phyloP scores from a whole-genome alignment of 2,797 vertebrate genomes.

The Enteromius afrohamiltoni region DNA sequence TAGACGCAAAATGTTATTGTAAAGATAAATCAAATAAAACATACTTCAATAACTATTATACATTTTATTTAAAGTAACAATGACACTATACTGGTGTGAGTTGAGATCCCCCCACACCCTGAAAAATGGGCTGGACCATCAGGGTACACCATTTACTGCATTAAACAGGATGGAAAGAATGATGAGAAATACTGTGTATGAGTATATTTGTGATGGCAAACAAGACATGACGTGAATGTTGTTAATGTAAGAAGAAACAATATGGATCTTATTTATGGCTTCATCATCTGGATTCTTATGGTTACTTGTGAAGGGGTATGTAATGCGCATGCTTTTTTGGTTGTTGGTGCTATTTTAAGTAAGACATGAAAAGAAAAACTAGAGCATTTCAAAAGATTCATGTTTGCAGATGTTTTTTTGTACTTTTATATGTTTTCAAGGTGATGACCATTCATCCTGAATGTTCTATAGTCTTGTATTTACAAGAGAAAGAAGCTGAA shows the following conservation, averaged over 20 bases:
- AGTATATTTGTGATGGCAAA: background rate
- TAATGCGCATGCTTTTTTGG: background rate
- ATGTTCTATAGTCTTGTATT: constrained; percentile 62
- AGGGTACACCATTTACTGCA: background rate
- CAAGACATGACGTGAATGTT: background rate
- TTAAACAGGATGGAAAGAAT: background rate
- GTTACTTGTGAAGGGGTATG: background rate
- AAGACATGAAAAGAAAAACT: background rate
- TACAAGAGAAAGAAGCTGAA: constrained; percentile 57
- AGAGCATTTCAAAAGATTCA: background rate
- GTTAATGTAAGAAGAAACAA: background rate
- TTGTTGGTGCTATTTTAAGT: background rate
- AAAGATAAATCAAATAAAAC: background rate
- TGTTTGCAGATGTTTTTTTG: background rate
- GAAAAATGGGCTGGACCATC: constrained; percentile 28
- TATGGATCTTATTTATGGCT: background rate
- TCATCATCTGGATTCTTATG: constrained; percentile 14
- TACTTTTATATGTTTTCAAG: constrained; percentile 45
- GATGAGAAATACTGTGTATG: background rate
- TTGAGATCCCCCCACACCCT: background rate
- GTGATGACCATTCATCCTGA: constrained; percentile 60
- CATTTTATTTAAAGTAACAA: background rate
- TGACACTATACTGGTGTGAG: background rate
- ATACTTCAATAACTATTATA: background rate
- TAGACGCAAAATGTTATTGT: background rate